Conservation (phyloP, 2,888 invertebrate species). For the Platerodrilus igneus region DNA sequence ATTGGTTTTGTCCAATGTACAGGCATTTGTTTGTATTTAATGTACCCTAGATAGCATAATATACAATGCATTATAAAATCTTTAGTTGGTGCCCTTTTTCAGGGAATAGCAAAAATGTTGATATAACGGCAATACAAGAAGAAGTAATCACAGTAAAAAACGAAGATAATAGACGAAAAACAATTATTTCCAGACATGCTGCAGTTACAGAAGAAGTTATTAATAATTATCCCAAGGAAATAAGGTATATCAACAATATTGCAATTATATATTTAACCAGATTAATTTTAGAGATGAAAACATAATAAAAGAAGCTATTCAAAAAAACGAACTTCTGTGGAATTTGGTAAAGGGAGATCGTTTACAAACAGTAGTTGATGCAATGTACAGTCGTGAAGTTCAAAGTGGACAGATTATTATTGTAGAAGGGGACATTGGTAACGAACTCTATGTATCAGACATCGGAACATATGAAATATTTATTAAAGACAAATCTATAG, state of each 20-base stretch:
- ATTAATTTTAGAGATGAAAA: slow-evolving; percentile 48
- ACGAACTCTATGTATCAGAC: slow-evolving; percentile 81
- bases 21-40: too few species aligned
- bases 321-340: slow-evolving; percentile 41
- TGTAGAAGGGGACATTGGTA: slow-evolving; percentile 51
- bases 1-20: too few species aligned
- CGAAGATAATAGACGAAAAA: too few species aligned
- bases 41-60: too few species aligned
- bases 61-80: too few species aligned
- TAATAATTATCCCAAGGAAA: too few species aligned
- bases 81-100: too few species aligned
- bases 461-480: slow-evolving; percentile 83
- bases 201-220: too few species aligned
- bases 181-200: too few species aligned
- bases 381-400: slow-evolving; percentile 39
- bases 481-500: slow-evolving; percentile 71
- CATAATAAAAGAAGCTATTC: slow-evolving; percentile 37
- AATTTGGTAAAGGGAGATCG: slow-evolving; percentile 36
- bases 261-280: not conserved
- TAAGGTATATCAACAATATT: not conserved
- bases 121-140: too few species aligned
- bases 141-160: too few species aligned
- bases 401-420: slow-evolving; percentile 38
- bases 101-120: too few species aligned
- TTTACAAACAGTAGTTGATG: slow-evolving; percentile 38